phyloP scores from a whole-genome alignment of 1,140 invertebrate species.

The Zaprionus africanus region DNA sequence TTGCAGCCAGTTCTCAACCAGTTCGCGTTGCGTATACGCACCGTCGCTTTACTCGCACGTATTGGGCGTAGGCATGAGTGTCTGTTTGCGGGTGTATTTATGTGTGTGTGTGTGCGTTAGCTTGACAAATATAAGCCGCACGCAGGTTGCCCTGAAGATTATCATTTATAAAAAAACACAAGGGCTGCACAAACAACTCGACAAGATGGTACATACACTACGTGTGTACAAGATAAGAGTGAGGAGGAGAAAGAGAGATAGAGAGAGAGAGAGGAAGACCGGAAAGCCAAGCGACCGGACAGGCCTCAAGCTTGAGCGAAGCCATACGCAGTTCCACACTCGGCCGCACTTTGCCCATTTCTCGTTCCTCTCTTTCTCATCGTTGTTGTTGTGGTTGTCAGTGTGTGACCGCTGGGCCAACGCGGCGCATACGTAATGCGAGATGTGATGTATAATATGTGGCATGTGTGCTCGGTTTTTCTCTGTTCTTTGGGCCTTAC shows the following conservation, averaged over 20 bases:
- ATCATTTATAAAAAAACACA: constrained; percentile 73
- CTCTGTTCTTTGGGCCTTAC: constrained; percentile 58
- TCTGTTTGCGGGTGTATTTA: neutral
- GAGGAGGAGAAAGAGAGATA: neutral
- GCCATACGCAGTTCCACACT: constrained; percentile 54
- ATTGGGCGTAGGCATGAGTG: constrained; percentile 4
- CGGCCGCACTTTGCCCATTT: constrained; percentile 38
- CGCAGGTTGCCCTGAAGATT: constrained; percentile 51
- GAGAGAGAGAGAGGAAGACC: neutral
- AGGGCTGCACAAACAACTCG: constrained; percentile 44
- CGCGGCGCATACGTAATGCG: constrained; percentile 41
- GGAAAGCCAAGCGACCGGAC: constrained; percentile 17
- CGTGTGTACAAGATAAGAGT: neutral
- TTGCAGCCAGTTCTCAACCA: constrained; percentile 20
- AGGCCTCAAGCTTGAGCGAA: constrained; percentile 42
- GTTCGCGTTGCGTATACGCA: constrained; percentile 63
- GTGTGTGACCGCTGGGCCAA: constrained; percentile 48
- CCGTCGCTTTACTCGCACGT: neutral
- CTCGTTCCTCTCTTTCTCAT: too few species aligned
- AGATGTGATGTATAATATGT: neutral
- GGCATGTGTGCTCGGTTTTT: constrained; percentile 23
- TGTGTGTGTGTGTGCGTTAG: constrained; percentile 4
- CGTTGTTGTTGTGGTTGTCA: neutral
- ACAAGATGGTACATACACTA: constrained; percentile 4
- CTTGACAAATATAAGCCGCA: constrained; percentile 58